These are phyloP conservation scores for Protonemura montana DNA, from an alignment of 2,888 invertebrate species.

Conservation along the genomic window DNA sequence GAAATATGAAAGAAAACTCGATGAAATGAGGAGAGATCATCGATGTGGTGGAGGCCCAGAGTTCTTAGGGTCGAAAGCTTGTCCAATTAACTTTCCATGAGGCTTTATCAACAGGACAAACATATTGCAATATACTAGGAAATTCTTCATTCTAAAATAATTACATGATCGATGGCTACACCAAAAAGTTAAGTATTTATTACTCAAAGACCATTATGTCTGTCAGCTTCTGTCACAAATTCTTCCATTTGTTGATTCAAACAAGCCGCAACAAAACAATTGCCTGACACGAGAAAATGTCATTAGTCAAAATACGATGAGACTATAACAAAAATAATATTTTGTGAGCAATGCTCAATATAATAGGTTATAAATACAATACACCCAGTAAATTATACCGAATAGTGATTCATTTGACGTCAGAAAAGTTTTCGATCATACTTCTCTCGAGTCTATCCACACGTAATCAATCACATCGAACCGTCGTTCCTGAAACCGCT, in stretches of 20 bases:
- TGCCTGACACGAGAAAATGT: neutral
- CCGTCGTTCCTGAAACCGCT: neutral
- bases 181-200: neutral
- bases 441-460: neutral
- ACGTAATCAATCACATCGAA: neutral
- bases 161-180: neutral
- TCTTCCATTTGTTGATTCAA: neutral
- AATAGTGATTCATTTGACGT: neutral
- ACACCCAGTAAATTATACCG: neutral
- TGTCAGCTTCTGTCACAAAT: neutral
- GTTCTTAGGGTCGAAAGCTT: no score
- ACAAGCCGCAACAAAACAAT: neutral
- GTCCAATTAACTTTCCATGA: no score
- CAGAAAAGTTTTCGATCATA: neutral
- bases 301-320: neutral
- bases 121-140: no score
- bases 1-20: no score
- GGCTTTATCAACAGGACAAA: no score
- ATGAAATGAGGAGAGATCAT: no score
- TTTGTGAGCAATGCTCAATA: neutral
- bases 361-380: neutral
- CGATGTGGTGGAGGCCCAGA: no score
- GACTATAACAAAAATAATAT: neutral
- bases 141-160: no score
- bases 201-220: neutral